Conservation (phyloP, 2,113 vertebrate species). For the Rhea americana region DNA sequence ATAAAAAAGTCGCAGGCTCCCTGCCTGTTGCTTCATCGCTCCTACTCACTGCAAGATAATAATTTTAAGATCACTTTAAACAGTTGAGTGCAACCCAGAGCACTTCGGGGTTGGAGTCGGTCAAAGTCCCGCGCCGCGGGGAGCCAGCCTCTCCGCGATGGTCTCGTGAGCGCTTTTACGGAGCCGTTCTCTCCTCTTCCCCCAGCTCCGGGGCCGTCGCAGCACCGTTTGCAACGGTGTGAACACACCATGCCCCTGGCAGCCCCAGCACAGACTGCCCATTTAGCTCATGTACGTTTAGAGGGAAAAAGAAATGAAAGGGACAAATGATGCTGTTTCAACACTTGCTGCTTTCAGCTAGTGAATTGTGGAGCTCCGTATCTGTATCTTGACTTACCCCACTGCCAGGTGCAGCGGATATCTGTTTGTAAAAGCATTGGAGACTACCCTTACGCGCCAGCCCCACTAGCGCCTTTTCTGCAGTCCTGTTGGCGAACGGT, state of each 20-base stretch:
- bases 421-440: not conserved
- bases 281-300: not conserved
- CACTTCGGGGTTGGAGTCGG: not conserved
- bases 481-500: not conserved
- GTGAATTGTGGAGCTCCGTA: not conserved
- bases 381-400: not conserved
- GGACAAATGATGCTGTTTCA: not conserved
- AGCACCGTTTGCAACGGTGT: not conserved
- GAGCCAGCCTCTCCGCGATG: not conserved
- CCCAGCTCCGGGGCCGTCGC: conserved; percentile 5
- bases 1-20: not conserved
- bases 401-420: not conserved
- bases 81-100: not conserved
- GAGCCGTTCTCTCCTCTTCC: not conserved
- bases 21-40: not conserved
- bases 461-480: not conserved
- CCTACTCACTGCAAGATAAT: not conserved
- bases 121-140: not conserved
- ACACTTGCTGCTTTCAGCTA: not conserved
- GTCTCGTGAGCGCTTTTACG: not conserved
- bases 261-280: not conserved
- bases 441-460: not conserved
- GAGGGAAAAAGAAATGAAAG: not conserved
- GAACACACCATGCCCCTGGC: not conserved
- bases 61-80: not conserved